phyloP scores from a whole-genome alignment of 2,113 vertebrate genomes.

The Triplophysa tibetana region DNA sequence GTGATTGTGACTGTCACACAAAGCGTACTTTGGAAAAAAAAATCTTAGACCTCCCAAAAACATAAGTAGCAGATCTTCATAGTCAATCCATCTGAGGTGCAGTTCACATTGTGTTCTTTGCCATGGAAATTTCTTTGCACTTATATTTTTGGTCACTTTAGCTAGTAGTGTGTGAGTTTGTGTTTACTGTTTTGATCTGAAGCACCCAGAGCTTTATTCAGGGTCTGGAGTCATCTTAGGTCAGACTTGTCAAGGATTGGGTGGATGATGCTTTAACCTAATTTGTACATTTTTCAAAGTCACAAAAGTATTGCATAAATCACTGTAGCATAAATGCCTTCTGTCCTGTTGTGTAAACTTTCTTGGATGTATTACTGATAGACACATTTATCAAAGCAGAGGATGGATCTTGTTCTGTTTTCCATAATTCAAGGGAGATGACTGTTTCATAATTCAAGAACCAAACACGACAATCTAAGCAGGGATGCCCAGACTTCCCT shows the following conservation, averaged over 20 bases:
- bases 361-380: not conserved
- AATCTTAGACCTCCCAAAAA: not conserved
- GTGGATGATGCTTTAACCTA: not conserved
- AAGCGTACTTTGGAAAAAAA: not conserved
- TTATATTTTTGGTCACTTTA: not conserved
- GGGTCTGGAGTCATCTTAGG: not conserved
- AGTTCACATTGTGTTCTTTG: not conserved
- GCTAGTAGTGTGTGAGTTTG: not conserved
- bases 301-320: not conserved
- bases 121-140: not conserved
- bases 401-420: not conserved
- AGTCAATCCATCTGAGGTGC: not conserved
- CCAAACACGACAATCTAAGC: too few species aligned
- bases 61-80: not conserved
- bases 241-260: not conserved
- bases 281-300: not conserved
- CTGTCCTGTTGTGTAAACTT: not conserved
- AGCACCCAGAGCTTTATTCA: not conserved
- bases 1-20: not conserved
- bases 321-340: not conserved
- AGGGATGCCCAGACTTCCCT: too few species aligned
- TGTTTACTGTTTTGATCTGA: not conserved
- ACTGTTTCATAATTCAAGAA: not conserved
- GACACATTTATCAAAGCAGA: not conserved
- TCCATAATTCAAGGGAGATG: not conserved